phyloP scores from a whole-genome alignment of 2,797 vertebrate species.

The Buceros bicornis region DNA sequence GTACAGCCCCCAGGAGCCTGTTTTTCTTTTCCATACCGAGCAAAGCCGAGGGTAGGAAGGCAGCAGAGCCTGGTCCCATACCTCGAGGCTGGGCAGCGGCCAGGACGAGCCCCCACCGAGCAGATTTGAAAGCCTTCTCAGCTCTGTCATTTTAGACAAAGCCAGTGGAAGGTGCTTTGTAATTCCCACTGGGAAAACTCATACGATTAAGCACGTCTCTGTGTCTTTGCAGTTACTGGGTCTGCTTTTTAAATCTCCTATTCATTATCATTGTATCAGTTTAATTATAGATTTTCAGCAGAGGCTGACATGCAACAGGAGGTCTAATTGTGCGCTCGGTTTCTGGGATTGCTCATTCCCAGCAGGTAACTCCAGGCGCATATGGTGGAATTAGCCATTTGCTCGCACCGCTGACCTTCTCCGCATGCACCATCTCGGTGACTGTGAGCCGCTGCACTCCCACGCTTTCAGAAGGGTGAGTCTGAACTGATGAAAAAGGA shows the following conservation, averaged over 20 bases:
- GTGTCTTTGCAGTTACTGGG: not conserved
- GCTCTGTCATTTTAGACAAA: not conserved
- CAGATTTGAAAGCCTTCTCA: not conserved
- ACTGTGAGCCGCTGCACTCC: not conserved
- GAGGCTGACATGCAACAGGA: slow-evolving; percentile 48
- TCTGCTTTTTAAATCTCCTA: not conserved
- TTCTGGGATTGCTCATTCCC: slow-evolving; percentile 35
- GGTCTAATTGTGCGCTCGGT: not conserved
- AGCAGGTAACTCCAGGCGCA: slow-evolving; percentile 29
- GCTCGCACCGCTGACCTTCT: not conserved
- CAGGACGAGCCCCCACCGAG: not conserved
- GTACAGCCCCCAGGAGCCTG: not conserved
- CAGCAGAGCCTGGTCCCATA: not conserved
- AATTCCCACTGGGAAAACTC: not conserved
- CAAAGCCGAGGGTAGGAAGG: not conserved
- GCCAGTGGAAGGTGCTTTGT: not conserved
- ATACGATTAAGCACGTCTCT: not conserved
- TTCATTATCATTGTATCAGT: not conserved
- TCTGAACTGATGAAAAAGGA: not conserved
- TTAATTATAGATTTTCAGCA: slow-evolving; percentile 10
- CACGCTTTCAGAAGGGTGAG: not conserved
- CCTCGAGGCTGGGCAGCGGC: not conserved
- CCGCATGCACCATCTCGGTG: rapidly evolving
- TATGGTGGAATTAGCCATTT: not conserved
- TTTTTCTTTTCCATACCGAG: not conserved